A percentile compares a stretch with the other conserved stretches of the same genome.
These are phyloP conservation scores for Meles meles DNA, from an alignment of 2,113 vertebrate species.

Conservation along the genomic window DNA sequence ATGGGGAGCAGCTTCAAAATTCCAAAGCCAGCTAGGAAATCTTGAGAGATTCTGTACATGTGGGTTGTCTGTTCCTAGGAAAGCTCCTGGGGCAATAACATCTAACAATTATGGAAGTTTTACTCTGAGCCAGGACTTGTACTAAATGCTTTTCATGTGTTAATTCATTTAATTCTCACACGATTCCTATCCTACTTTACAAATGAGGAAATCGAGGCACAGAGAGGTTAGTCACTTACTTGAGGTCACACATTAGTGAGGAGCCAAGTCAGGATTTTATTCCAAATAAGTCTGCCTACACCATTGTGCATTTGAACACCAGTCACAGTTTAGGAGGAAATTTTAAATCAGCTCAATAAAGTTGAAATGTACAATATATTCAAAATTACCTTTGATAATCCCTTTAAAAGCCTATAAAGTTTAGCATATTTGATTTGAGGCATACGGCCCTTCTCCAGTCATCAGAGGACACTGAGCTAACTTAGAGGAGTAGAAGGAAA, in stretches of 20 bases:
- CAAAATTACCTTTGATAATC: constrained; percentile 16
- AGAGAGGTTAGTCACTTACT: neutral
- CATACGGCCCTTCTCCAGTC: neutral
- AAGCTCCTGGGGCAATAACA: neutral
- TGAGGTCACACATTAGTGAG: neutral
- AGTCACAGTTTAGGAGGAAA: neutral
- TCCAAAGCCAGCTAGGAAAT: constrained; percentile 35
- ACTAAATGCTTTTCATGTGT: neutral
- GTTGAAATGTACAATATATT: neutral
- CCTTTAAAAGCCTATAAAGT: neutral
- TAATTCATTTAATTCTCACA: constrained; percentile 9
- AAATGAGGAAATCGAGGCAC: constrained; percentile 4
- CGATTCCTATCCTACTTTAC: neutral
- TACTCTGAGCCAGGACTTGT: neutral
- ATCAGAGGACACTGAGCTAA: neutral
- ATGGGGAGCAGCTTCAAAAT: constrained; percentile 30
- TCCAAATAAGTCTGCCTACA: neutral
- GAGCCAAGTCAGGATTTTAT: neutral
- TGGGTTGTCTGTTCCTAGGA: neutral
- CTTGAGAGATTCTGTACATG: neutral
- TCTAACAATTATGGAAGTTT: neutral
- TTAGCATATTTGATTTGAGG: neutral
- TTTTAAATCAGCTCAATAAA: constrained; percentile 8
- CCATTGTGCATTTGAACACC: neutral
- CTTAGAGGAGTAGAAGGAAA: neutral